These are phyloP conservation scores for Rousettus madagascariensis DNA, from an alignment of 2,797 vertebrate species.

Conservation along the genomic window DNA sequence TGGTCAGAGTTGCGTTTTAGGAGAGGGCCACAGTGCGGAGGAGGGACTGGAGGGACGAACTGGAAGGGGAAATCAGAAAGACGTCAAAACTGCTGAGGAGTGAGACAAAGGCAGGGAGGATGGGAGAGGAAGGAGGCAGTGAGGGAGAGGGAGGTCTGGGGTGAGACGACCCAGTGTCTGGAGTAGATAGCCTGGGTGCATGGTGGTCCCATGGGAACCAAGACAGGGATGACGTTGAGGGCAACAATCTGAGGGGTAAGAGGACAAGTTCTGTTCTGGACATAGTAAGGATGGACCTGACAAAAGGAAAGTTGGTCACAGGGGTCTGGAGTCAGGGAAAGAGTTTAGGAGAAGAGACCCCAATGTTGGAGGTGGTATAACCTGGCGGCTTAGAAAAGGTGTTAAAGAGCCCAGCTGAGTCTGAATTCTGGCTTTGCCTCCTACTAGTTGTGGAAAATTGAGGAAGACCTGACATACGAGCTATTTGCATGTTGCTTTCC, in stretches of 20 bases:
- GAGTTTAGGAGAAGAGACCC: neutral
- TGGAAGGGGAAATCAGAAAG: neutral
- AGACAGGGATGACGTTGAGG: neutral
- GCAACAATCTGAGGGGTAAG: accelerated
- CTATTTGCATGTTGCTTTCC: neutral
- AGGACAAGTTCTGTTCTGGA: neutral
- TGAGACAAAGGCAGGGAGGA: neutral
- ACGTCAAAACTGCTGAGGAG: neutral
- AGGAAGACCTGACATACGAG: neutral
- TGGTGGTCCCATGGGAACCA: accelerated
- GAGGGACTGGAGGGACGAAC: neutral
- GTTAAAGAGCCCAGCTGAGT: neutral
- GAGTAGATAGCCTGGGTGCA: neutral
- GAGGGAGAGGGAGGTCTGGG: no score
- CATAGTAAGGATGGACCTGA: neutral
- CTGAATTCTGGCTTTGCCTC: neutral
- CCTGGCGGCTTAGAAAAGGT: neutral
- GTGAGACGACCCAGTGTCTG: neutral
- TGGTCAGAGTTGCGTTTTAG: neutral
- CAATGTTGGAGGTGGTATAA: neutral
- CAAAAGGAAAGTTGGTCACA: neutral
- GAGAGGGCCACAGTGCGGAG: neutral
- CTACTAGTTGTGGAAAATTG: neutral
- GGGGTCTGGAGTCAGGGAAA: neutral
- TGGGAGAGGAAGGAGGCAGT: neutral